Percentiles rank a stretch among this genome's conserved stretches.
phyloP scores from a whole-genome alignment of 2,113 vertebrate species.

The Spheniscus mendiculus region DNA sequence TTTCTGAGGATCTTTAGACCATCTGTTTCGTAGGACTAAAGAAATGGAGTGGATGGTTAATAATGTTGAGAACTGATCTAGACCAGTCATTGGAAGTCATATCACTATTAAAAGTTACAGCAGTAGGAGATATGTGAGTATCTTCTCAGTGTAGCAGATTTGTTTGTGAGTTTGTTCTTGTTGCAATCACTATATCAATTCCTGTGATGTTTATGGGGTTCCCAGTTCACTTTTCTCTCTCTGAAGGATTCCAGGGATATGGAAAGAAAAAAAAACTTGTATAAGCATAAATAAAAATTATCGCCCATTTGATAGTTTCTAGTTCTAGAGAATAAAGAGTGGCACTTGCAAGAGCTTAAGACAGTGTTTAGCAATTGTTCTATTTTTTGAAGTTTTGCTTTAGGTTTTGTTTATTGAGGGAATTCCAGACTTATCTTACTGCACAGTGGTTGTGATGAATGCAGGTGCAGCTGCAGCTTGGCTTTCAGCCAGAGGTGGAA shows the following conservation, averaged over 20 bases:
- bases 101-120: neutral
- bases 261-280: neutral
- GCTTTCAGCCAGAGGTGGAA: neutral
- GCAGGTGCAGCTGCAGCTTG: conserved; percentile 2
- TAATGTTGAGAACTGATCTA: neutral
- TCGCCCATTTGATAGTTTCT: neutral
- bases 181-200: neutral
- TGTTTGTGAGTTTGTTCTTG: neutral
- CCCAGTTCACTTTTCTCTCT: neutral
- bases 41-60: neutral
- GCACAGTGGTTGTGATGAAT: neutral
- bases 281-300: neutral
- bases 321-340: neutral
- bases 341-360: neutral
- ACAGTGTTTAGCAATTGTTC: neutral
- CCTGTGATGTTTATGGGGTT: neutral
- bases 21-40: neutral
- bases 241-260: neutral
- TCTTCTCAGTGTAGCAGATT: neutral
- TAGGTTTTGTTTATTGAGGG: neutral
- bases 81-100: neutral
- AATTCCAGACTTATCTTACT: neutral
- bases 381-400: neutral
- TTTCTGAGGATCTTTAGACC: neutral
- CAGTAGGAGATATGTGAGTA: too few species aligned